Percentiles rank a stretch among this genome's conserved stretches.
phyloP scores from a whole-genome alignment of 2,797 vertebrate genomes.

The Takifugu ocellatus region DNA sequence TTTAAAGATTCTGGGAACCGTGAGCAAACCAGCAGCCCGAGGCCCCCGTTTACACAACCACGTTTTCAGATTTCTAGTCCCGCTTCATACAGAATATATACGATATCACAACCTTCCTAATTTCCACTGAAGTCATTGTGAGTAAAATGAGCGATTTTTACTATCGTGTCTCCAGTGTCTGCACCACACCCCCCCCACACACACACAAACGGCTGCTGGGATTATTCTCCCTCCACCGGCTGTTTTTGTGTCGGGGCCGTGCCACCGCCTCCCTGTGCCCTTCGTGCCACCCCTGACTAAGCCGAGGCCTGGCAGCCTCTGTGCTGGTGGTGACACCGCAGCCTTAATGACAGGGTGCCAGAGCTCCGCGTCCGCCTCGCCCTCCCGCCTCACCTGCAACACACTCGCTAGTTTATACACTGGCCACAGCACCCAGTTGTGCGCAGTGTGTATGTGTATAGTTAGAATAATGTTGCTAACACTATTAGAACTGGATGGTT shows the following conservation, averaged over 20 bases:
- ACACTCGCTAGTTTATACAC: conserved; percentile 61
- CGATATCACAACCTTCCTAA: no score
- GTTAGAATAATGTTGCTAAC: conserved; percentile 67
- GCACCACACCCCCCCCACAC: conserved; percentile 18
- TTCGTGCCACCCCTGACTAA: conserved; percentile 74
- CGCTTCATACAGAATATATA: no score
- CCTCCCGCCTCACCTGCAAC: conserved; percentile 74
- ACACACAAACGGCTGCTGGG: conserved; percentile 12
- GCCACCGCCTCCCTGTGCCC: conserved; percentile 68
- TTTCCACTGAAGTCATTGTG: no score
- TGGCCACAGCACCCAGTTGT: conserved; percentile 36
- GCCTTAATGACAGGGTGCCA: conserved; percentile 68
- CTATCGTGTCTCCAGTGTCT: conserved; percentile 53
- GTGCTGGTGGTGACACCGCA: conserved; percentile 45
- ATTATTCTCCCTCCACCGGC: conserved; percentile 11
- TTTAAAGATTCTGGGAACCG: no score
- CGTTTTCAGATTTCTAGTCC: no score
- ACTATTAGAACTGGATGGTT: conserved; percentile 72
- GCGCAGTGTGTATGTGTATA: conserved; percentile 45
- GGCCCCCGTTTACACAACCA: no score
- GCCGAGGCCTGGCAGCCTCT: conserved; percentile 49
- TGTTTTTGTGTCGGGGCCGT: conserved; percentile 10
- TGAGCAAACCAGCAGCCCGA: no score
- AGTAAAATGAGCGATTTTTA: no score
- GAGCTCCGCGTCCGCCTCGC: conserved; percentile 65